Conservation (phyloP, 2,113 vertebrate genomes). For the Anguilla rostrata region DNA sequence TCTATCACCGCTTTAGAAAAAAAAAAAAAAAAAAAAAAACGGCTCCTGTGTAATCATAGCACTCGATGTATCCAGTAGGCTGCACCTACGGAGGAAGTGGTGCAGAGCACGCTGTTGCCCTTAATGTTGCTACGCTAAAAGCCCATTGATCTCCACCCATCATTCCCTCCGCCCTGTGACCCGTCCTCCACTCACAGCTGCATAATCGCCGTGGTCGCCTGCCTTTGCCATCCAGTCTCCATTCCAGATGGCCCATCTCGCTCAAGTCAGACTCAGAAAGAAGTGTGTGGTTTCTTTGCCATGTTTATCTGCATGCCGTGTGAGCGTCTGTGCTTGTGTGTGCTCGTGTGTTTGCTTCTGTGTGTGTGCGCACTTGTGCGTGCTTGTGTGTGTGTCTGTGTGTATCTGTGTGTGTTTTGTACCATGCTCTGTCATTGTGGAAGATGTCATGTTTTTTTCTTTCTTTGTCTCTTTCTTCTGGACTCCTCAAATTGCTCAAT, state of each 20-base stretch:
- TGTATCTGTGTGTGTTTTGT: conserved; percentile 37
- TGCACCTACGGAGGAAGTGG: not conserved
- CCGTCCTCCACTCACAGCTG: conserved; percentile 56
- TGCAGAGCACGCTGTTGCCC: conserved; percentile 26
- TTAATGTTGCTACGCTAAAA: conserved; percentile 36
- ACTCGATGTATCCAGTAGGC: not conserved
- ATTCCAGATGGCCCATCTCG: conserved; percentile 70
- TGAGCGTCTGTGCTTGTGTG: conserved; percentile 35
- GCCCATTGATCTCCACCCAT: conserved; percentile 51
- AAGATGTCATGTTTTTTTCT: conserved; percentile 57
- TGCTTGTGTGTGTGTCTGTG: conserved; percentile 38
- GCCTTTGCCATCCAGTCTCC: conserved; percentile 64
- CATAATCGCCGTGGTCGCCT: conserved; percentile 62
- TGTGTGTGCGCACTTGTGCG: conserved; percentile 26
- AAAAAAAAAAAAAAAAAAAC: not conserved
- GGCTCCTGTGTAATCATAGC: not conserved
- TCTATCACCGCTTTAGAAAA: not conserved
- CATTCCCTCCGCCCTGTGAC: conserved; percentile 45
- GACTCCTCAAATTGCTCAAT: conserved; percentile 59
- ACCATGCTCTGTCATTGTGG: conserved; percentile 64
- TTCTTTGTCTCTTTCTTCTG: conserved; percentile 56
- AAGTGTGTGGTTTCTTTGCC: conserved; percentile 70
- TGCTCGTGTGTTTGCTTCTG: conserved; percentile 27
- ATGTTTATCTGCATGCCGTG: conserved; percentile 60
- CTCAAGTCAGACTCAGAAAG: conserved; percentile 85